Percentiles rank a stretch among this genome's conserved stretches.
Conservation (phyloP, 2,797 vertebrate species). For the Molossus molossus region DNA sequence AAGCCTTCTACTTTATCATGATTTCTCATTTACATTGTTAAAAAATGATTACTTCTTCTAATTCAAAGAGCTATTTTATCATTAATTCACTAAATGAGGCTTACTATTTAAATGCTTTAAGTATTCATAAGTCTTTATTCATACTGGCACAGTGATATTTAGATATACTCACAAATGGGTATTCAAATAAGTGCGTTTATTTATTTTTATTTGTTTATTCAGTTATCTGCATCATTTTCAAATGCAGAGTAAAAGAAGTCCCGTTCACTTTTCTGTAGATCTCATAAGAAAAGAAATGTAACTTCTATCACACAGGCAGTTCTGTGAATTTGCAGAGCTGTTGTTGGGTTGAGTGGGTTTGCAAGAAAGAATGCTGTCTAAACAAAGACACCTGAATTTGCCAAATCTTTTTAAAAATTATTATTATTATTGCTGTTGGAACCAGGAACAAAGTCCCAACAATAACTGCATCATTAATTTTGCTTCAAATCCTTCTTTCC, state of each 20-base stretch:
- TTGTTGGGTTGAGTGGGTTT: too few relatives aligned
- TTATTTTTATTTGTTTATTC: neutral
- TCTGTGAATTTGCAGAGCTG: fast-evolving
- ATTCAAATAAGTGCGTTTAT: neutral
- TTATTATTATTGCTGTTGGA: neutral
- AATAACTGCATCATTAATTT: neutral
- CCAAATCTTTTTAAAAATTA: neutral
- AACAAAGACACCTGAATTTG: neutral
- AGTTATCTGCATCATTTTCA: neutral
- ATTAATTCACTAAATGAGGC: neutral
- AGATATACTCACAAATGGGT: neutral
- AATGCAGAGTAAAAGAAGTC: too few relatives aligned
- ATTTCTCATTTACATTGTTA: neutral
- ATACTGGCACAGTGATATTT: neutral
- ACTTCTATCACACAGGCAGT: fast-evolving
- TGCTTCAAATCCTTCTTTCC: neutral
- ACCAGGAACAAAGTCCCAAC: constrained; percentile 43
- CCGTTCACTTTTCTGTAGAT: neutral
- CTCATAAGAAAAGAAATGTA: neutral
- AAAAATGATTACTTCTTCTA: constrained; percentile 40
- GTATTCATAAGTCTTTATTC: neutral
- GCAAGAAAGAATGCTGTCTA: neutral
- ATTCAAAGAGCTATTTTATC: neutral
- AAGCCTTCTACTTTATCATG: neutral
- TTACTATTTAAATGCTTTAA: neutral